Evolutionary conservation across 2,113 vertebrate genomes (phyloP), one percentile per base, ranked within the genome.

Genomic region (Pomatorhinus ruficollis): DNA sequence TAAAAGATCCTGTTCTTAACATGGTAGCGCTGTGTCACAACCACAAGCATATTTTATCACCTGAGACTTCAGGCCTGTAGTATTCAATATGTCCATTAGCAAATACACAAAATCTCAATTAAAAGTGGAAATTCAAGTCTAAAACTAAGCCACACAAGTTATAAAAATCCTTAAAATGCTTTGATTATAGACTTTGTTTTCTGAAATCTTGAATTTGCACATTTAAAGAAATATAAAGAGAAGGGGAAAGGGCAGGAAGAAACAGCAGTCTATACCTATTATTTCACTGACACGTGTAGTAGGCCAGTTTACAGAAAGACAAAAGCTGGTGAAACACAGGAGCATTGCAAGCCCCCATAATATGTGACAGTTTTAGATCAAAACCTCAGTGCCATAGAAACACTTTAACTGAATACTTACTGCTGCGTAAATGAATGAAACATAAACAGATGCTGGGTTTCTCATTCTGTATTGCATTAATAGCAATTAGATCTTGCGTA

Each of bases 1-100:
- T 65, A 93, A 93, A 96, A 86, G 79, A 71, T 17, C 25, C 80
- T 57, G 57, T 45, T 93, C 69, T 91, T 89, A 57, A 56, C 68
- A 65, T 54, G 33, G 71, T 3, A 95, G 25, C 24, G 16, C 9
- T 64, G n/a, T 33, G 37, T 89, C 90, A 85, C 15, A 69, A 85
- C 25, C 68, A 83, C 65, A 92, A 90, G 35, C 33, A 15, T 50
- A 91, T 92, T 85, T 93, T 42, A 83, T 54, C 76, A 91, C 76
- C 81, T 91, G n/a, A 90, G 65, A 77, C 61, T 93, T 95, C 60
- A 52, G 0, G 3, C 79, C 69, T 94, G 72, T 56, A 86, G 50
- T 68, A 91, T 77, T 50, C n/a, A 83, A 5, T 69, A 83, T 1
- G 3, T 52, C 69, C 71, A 60, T 30, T n/a, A 74, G n/a, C 17